A percentile compares a stretch with the other conserved stretches of the same genome.
These are phyloP conservation scores for Labeo calbasu DNA, from an alignment of 2,797 vertebrate species.

Conservation along the genomic window DNA sequence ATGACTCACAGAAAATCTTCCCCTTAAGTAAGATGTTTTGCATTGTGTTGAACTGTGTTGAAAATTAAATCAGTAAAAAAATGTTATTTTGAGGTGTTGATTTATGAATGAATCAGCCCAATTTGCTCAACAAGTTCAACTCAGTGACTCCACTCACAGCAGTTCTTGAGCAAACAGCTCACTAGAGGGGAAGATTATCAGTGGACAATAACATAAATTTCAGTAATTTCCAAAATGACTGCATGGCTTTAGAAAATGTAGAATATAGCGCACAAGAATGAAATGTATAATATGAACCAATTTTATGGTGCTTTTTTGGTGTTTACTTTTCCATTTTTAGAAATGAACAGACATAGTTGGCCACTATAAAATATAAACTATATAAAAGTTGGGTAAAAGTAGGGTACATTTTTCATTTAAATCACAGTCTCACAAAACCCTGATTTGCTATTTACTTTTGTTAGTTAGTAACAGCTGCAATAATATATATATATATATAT, in stretches of 20 bases:
- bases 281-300: not conserved
- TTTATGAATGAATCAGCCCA: too few species aligned
- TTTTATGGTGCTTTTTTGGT: not conserved
- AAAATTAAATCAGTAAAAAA: not conserved
- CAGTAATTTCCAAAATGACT: not conserved
- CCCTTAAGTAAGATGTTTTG: too few species aligned
- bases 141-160: slow-evolving; percentile 3
- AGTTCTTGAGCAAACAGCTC: slow-evolving; percentile 8
- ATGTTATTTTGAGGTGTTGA: too few species aligned
- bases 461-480: not conserved
- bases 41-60: not conserved
- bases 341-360: not conserved
- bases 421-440: too few species aligned
- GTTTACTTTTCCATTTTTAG: not conserved
- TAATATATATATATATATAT: not conserved
- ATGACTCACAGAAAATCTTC: not conserved
- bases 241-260: not conserved
- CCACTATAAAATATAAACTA: not conserved
- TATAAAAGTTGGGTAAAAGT: too few species aligned
- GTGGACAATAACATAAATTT: not conserved
- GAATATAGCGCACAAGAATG: not conserved
- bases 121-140: not conserved
- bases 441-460: not conserved
- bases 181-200: slow-evolving; percentile 1
- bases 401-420: too few species aligned